Evolutionary conservation across 1,140 invertebrate species (phyloP).

Genomic region (Fopius arisanus): DNA sequence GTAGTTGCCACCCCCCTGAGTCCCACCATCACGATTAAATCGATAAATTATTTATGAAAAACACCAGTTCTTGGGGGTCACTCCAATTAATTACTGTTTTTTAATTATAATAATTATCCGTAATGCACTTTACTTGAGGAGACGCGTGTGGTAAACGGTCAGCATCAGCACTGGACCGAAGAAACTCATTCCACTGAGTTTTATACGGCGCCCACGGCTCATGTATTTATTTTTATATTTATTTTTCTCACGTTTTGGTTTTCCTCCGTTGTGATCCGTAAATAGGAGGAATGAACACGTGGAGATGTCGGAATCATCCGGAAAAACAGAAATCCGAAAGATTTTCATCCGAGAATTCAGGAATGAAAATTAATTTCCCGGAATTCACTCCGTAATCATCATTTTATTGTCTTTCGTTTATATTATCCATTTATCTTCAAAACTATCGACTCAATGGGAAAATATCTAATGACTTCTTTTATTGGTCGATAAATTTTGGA

Average conservation of each 20-base stretch:
- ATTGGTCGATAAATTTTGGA: too few species aligned
- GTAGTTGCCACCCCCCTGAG: slow-evolving; percentile 37
- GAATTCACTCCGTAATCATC: too few species aligned
- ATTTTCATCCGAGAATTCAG: too few species aligned
- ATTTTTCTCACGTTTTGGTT: neutral
- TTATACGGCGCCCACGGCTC: slow-evolving; percentile 61
- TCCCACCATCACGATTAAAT: slow-evolving; percentile 20
- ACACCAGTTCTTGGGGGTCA: too few species aligned
- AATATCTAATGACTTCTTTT: too few species aligned
- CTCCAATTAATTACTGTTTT: too few species aligned
- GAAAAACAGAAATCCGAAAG: too few species aligned
- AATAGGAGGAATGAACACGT: neutral
- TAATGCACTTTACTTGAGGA: neutral
- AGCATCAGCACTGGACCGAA: slow-evolving; percentile 51
- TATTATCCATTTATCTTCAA: too few species aligned
- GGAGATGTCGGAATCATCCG: neutral
- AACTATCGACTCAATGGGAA: too few species aligned
- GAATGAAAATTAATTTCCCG: too few species aligned
- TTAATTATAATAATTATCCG: neutral
- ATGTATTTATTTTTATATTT: slow-evolving; percentile 1
- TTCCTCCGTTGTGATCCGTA: neutral
- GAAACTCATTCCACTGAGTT: slow-evolving; percentile 52
- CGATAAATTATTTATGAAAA: neutral
- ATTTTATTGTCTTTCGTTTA: too few species aligned
- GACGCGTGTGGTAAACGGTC: slow-evolving; percentile 44